Base-by-base conservation (phyloP, 1,140 invertebrate genomes). In the Thaumatotibia leucotreta region DNA sequence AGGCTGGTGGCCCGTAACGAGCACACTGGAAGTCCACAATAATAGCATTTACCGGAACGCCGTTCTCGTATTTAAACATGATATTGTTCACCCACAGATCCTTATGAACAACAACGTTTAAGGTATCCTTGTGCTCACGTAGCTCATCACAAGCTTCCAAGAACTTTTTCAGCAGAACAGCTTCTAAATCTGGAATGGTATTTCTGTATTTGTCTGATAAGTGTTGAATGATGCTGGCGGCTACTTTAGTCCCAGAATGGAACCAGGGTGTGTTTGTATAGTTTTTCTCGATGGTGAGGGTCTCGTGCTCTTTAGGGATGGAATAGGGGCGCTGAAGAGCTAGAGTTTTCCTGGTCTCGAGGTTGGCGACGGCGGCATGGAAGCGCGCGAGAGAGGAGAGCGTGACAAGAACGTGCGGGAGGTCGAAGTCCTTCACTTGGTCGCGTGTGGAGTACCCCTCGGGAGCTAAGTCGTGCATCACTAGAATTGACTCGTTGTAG, bases 61-160 rank as follows among this genome's bases (percentile, higher is more conserved):
- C 72, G 17, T 74, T 73, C 1, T 89, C 77, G 54, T 92, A 92
- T 64, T 84, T 74, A 63, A 90, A 92, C 61, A 92, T 70, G 6
- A 93, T 84, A 67, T 93, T 93, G 52, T 92, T 92, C 0, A 82
- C 69, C 87, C 91, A 92, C 17, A 92, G 74, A 69, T 93, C 92
- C 23, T 91, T 92, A 66, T 93, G 92, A 29, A 88, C 79, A 4
- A 92, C 11, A 0, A 92, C 88, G 29, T 91, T 91, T 3, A 90
- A 63, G 4, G 79, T 86, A 4, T 76, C 73, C 17, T 78, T 65
- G 9, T 79, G 68, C 4, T 78, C 76, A 17, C 45, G 75, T 2
- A 90, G 54, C 27, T 63, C 68, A 1, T 75, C 69, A 39, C 88
- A 84, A 0, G 76, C 77, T 63, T 77, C 66, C 4, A 87, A 11